These are phyloP conservation scores for Chorisops tibialis DNA, from an alignment of 2,888 invertebrate species.

Conservation along the genomic window DNA sequence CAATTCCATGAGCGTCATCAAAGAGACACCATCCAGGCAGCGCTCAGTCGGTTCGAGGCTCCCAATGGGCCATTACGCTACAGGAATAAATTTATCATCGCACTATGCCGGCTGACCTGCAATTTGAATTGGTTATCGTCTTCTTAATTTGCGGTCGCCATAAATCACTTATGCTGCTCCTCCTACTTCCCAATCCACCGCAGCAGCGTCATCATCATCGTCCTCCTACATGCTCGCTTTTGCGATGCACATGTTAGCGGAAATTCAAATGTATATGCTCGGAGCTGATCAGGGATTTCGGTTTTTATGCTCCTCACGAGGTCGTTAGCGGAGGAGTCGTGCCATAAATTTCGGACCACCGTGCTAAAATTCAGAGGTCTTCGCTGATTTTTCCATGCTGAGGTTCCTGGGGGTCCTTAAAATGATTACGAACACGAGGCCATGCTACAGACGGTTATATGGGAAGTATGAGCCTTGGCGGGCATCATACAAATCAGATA, in stretches of 20 bases:
- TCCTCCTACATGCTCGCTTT: not conserved
- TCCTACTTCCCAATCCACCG: slow-evolving; percentile 3
- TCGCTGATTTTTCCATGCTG: slow-evolving; percentile 10
- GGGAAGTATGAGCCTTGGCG: no score
- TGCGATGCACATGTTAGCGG: not conserved
- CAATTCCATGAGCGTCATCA: no score
- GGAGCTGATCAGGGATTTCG: not conserved
- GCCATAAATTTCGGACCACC: slow-evolving; percentile 25
- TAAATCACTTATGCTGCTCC: slow-evolving; percentile 25
- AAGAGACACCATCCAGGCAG: no score
- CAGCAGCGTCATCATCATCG: not conserved
- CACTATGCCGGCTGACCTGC: slow-evolving; percentile 20
- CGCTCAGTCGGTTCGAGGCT: no score
- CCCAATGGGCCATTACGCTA: no score
- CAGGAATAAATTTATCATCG: slow-evolving; percentile 19
- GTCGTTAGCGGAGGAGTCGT: slow-evolving; percentile 15
- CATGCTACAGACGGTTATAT: no score
- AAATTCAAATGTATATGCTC: no score
- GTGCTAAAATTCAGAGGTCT: slow-evolving; percentile 23
- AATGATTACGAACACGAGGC: no score
- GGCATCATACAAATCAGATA: no score
- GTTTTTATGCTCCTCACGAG: slow-evolving; percentile 2
- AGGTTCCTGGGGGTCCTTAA: slow-evolving; percentile 5
- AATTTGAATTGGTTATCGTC: slow-evolving; percentile 27
- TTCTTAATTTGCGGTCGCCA: slow-evolving; percentile 19